phyloP scores from a whole-genome alignment of 2,888 invertebrate genomes.

The Cephonodes hylas region DNA sequence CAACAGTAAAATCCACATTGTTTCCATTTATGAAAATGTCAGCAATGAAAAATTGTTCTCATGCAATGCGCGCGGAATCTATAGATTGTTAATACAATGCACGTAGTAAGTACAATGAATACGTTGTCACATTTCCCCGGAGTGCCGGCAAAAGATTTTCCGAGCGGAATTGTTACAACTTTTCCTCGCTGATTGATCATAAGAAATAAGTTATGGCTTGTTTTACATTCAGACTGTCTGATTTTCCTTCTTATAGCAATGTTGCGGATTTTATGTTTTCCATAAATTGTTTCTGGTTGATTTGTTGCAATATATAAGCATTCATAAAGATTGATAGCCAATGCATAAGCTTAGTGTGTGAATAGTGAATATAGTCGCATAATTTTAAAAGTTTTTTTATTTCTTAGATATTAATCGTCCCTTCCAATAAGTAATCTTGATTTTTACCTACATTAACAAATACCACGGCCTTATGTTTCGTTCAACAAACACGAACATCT shows the following conservation, averaged over 20 bases:
- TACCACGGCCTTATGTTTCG: neutral
- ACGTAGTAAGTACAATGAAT: slow-evolving; percentile 10
- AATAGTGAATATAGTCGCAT: too few relatives aligned
- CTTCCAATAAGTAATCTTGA: too few relatives aligned
- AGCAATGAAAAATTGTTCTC: slow-evolving; percentile 1
- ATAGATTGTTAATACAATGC: slow-evolving; percentile 10
- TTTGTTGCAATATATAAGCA: neutral
- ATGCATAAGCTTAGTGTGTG: too few relatives aligned
- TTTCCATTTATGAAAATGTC: slow-evolving; percentile 5
- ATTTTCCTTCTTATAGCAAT: neutral
- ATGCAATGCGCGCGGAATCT: slow-evolving; percentile 6
- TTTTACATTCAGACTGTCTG: slow-evolving; percentile 6
- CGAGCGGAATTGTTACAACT: slow-evolving; percentile 8
- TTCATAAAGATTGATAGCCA: neutral
- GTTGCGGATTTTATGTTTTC: neutral
- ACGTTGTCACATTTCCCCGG: slow-evolving; percentile 10
- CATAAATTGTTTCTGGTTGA: neutral
- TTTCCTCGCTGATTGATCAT: slow-evolving; percentile 8
- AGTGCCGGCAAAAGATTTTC: slow-evolving; percentile 8
- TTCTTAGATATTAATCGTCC: too few relatives aligned
- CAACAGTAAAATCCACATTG: neutral
- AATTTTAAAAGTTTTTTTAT: too few relatives aligned
- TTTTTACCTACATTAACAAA: neutral
- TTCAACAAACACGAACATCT: neutral
- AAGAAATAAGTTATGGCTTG: slow-evolving; percentile 8